Conservation (phyloP, 2,888 invertebrate genomes). For the Hololepta plana region DNA sequence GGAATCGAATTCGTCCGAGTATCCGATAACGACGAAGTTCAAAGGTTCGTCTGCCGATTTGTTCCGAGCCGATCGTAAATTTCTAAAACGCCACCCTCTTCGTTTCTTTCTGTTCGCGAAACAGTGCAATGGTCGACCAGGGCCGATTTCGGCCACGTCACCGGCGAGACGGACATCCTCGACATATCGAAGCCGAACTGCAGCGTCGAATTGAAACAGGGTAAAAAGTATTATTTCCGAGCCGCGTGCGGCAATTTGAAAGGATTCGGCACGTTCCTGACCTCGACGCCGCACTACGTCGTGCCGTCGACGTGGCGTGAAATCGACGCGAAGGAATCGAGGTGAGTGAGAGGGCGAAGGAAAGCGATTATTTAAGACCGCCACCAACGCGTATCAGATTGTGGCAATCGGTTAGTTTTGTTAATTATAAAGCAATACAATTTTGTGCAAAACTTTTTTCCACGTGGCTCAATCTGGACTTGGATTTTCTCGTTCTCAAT, state of each 20-base stretch:
- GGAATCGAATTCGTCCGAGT: slow-evolving; percentile 48
- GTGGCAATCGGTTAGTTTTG: too few relatives aligned
- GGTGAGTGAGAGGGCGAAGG: too few relatives aligned
- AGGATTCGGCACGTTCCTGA: slow-evolving; percentile 66
- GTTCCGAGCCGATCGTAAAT: neutral
- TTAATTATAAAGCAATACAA: too few relatives aligned
- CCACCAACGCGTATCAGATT: too few relatives aligned
- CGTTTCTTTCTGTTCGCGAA: slow-evolving; percentile 11
- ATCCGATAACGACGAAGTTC: slow-evolving; percentile 76
- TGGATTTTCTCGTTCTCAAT: too few relatives aligned
- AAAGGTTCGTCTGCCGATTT: slow-evolving; percentile 70
- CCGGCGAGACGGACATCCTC: slow-evolving; percentile 59
- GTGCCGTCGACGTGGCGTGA: slow-evolving; percentile 92
- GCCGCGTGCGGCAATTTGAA: slow-evolving; percentile 86
- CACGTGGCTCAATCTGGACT: too few relatives aligned
- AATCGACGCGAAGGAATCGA: slow-evolving; percentile 48
- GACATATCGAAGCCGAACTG: slow-evolving; percentile 45
- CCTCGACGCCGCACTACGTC: slow-evolving; percentile 66
- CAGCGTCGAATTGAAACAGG: slow-evolving; percentile 59
- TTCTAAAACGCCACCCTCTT: too few relatives aligned
- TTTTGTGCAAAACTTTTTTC: too few relatives aligned
- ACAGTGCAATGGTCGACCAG: slow-evolving; percentile 87
- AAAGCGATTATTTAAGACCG: too few relatives aligned
- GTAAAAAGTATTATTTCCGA: slow-evolving; percentile 75
- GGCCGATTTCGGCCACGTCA: slow-evolving; percentile 65